phyloP scores from a whole-genome alignment of 2,888 invertebrate genomes.

The Helicoverpa assulta region DNA sequence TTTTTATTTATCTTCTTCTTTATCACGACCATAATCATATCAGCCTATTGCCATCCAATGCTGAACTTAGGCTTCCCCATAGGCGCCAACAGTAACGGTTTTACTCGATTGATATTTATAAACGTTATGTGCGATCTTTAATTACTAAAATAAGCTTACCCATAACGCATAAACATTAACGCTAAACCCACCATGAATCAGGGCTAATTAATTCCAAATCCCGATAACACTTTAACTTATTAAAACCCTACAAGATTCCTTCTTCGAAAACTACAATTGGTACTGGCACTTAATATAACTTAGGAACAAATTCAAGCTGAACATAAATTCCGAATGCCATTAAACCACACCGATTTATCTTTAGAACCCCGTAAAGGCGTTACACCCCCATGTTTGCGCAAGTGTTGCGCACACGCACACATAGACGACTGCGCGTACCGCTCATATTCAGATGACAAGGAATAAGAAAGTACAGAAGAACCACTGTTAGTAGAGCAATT shows the following conservation, averaged over 20 bases:
- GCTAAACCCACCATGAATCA: slow-evolving; percentile 23
- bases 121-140: no score
- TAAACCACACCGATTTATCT: slow-evolving; percentile 84
- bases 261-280: slow-evolving; percentile 61
- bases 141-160: slow-evolving; percentile 1
- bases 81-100: no score
- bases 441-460: slow-evolving; percentile 21
- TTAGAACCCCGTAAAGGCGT: slow-evolving; percentile 63
- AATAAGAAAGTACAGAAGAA: slow-evolving; percentile 2
- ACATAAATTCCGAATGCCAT: slow-evolving; percentile 87
- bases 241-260: slow-evolving; percentile 38
- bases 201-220: slow-evolving; percentile 38
- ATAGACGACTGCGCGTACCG: slow-evolving; percentile 35
- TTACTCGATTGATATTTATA: no score
- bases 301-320: slow-evolving; percentile 79
- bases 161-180: slow-evolving; percentile 10
- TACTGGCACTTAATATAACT: slow-evolving; percentile 70
- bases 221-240: slow-evolving; percentile 49
- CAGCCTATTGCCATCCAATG: no score
- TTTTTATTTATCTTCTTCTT: no score
- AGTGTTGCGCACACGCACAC: slow-evolving; percentile 73
- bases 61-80: no score
- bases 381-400: slow-evolving; percentile 84
- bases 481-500: neutral
- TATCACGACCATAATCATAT: no score